phyloP scores from a whole-genome alignment of 2,797 vertebrate genomes.

The Oreochromis mossambicus region DNA sequence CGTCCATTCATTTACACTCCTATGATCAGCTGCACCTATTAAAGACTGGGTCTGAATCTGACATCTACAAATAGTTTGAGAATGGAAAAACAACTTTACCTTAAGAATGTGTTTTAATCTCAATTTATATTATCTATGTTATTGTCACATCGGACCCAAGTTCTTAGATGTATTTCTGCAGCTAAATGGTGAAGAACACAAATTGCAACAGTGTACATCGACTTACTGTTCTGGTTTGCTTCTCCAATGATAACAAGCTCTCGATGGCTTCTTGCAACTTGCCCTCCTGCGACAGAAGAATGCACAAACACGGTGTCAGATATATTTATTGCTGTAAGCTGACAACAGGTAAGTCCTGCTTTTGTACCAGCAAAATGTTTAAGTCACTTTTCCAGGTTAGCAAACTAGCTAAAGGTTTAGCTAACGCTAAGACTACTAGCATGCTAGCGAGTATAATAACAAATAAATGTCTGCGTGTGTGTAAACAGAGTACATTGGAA shows the following conservation, averaged over 20 bases:
- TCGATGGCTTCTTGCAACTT: constrained; percentile 96
- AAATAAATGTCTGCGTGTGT: background rate
- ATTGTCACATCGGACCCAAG: background rate
- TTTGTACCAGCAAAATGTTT: background rate
- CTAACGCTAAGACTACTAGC: background rate
- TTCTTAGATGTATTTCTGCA: background rate
- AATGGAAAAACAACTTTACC: background rate
- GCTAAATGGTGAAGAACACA: background rate
- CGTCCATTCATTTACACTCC: background rate
- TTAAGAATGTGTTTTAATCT: background rate
- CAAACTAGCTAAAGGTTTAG: background rate
- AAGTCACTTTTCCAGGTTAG: background rate
- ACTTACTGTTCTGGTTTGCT: constrained; percentile 96
- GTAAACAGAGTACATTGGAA: fast-evolving
- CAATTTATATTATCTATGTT: background rate
- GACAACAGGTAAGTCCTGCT: background rate
- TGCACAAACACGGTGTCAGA: background rate
- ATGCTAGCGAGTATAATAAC: background rate
- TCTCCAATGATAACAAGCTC: constrained; percentile 92
- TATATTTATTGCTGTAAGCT: background rate
- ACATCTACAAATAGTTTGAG: background rate
- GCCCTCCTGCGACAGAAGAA: constrained; percentile 82
- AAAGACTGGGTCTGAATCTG: background rate
- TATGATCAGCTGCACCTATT: background rate
- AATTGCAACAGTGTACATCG: background rate